These are phyloP conservation scores for Sigmodon hispidus DNA, from an alignment of 2,113 vertebrate genomes.

Conservation along the genomic window DNA sequence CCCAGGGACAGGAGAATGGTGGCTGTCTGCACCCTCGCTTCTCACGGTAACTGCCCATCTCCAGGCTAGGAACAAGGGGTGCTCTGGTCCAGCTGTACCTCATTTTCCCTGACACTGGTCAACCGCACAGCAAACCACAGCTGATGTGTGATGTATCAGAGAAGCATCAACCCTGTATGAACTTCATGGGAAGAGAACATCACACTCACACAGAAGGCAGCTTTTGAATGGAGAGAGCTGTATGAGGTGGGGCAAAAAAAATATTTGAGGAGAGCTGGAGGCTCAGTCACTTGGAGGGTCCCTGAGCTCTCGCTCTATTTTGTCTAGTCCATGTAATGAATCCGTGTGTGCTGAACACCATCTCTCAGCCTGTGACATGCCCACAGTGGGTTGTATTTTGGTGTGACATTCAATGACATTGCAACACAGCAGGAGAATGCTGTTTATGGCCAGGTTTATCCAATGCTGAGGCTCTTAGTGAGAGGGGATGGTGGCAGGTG, in stretches of 20 bases:
- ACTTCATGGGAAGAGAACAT: conserved; percentile 76
- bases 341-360: background rate
- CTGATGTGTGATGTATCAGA: conserved; percentile 38
- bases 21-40: background rate
- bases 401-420: too few species aligned
- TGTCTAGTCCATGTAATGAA: background rate
- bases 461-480: background rate
- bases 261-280: background rate
- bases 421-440: accelerated
- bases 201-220: conserved; percentile 72
- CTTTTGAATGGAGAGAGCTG: conserved; percentile 60
- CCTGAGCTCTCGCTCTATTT: background rate
- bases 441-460: background rate
- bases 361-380: background rate
- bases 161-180: conserved; percentile 64
- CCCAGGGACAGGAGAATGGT: background rate
- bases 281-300: background rate
- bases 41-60: background rate
- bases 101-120: background rate
- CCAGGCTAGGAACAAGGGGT: background rate
- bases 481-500: background rate
- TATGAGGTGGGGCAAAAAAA: conserved; percentile 63
- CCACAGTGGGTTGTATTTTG: background rate
- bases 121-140: background rate
- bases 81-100: background rate